These are phyloP conservation scores for Neodiprion fabricii DNA, from an alignment of 1,140 invertebrate species.

Conservation along the genomic window DNA sequence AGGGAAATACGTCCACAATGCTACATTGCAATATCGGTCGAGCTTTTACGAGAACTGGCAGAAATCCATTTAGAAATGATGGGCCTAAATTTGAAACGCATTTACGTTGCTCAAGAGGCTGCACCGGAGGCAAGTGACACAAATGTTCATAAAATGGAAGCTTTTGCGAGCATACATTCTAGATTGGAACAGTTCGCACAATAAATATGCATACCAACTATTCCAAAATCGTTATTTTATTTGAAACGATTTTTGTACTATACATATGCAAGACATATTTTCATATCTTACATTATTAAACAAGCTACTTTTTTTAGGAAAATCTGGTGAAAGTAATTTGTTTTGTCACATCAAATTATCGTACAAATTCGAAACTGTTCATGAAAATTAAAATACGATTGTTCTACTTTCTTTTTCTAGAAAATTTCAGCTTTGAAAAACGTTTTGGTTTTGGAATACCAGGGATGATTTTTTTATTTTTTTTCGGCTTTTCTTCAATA, in stretches of 20 bases:
- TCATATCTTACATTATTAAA: too few relatives aligned
- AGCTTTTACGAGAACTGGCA: slow-evolving; percentile 52
- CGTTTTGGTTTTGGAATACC: not conserved
- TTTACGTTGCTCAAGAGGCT: slow-evolving; percentile 31
- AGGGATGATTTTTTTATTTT: slow-evolving; percentile 36
- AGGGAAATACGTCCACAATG: slow-evolving; percentile 53
- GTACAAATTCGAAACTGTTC: too few relatives aligned
- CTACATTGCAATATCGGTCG: slow-evolving; percentile 50
- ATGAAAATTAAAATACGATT: too few relatives aligned
- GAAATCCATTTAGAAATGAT: slow-evolving; percentile 67
- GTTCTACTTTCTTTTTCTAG: not conserved
- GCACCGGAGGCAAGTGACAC: slow-evolving; percentile 16
- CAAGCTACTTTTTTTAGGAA: too few relatives aligned
- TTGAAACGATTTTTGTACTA: too few relatives aligned
- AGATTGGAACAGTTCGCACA: slow-evolving; percentile 30
- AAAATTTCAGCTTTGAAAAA: not conserved
- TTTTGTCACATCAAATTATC: too few relatives aligned
- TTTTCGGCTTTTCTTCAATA: slow-evolving; percentile 40
- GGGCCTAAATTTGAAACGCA: slow-evolving; percentile 60
- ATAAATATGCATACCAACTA: too few relatives aligned
- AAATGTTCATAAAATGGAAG: slow-evolving; percentile 31
- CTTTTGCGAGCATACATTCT: slow-evolving; percentile 27
- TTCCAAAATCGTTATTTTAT: too few relatives aligned
- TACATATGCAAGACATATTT: too few relatives aligned
- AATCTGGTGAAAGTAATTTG: too few relatives aligned